A percentile compares a stretch with the other conserved stretches of the same genome.
Conservation (phyloP, 2,888 invertebrate genomes). For the Stomorhina lunata region DNA sequence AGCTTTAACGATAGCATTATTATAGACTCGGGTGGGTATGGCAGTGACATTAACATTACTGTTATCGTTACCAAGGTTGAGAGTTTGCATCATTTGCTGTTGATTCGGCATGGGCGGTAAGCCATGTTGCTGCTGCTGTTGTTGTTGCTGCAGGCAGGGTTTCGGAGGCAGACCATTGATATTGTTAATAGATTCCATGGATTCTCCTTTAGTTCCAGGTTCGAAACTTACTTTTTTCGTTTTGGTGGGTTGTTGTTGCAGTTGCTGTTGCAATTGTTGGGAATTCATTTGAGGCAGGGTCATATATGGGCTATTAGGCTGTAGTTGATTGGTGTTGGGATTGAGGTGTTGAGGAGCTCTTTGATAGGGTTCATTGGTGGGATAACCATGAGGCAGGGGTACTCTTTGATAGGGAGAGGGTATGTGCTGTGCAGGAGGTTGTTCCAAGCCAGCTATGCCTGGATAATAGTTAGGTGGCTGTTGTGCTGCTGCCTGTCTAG, state of each 20-base stretch:
- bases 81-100: constrained; percentile 31
- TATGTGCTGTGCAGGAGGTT: constrained; percentile 64
- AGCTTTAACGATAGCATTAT: constrained; percentile 80
- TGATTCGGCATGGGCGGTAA: constrained; percentile 63
- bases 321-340: constrained; percentile 56
- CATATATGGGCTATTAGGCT: constrained; percentile 74
- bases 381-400: constrained; percentile 83
- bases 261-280: constrained; percentile 77
- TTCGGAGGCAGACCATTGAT: constrained; percentile 67
- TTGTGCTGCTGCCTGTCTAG: constrained; percentile 55
- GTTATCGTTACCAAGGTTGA: constrained; percentile 50
- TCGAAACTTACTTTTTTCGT: constrained; percentile 88
- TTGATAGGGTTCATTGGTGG: constrained; percentile 81
- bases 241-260: constrained; percentile 79
- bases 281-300: constrained; percentile 75
- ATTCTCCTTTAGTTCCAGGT: constrained; percentile 86
- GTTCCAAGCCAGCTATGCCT: constrained; percentile 66
- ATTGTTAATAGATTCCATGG: constrained; percentile 65
- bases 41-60: constrained; percentile 74
- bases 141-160: constrained; percentile 68
- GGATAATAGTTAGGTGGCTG: constrained; percentile 63
- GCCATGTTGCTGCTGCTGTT: constrained; percentile 71
- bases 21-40: constrained; percentile 80
- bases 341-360: constrained; percentile 69
- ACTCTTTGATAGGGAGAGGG: constrained; percentile 83